These are phyloP conservation scores for Eristalinus aeneus DNA, from an alignment of 2,888 invertebrate species.

Conservation along the genomic window DNA sequence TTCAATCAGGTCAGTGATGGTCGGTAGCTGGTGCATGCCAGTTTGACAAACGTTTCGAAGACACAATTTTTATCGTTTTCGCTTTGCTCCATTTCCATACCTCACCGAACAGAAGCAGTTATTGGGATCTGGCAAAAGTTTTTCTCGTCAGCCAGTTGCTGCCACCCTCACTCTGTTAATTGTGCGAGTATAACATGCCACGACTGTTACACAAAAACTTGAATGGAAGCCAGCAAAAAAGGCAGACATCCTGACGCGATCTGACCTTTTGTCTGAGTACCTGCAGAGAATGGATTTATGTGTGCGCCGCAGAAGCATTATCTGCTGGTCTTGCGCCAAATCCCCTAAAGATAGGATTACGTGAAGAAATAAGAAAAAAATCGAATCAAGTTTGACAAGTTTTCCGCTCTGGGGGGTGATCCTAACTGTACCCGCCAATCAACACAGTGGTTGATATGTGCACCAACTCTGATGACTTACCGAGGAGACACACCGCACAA, in stretches of 20 bases:
- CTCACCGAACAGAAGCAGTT: background rate
- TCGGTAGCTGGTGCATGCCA: background rate
- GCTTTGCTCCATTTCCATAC: background rate
- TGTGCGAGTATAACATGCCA: background rate
- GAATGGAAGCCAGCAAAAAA: background rate
- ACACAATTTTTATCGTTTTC: background rate
- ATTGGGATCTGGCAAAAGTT: background rate
- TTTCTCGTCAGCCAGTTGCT: background rate
- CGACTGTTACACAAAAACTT: background rate
- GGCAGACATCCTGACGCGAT: background rate
- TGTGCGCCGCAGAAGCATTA: conserved; percentile 44
- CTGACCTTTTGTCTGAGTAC: background rate
- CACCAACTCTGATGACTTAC: conserved; percentile 46
- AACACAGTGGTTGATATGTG: conserved; percentile 54
- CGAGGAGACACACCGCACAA: conserved; percentile 41
- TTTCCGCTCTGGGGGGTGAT: background rate
- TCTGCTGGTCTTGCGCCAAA: conserved; percentile 62
- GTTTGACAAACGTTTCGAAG: background rate
- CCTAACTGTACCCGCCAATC: background rate
- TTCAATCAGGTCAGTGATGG: background rate
- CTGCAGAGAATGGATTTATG: conserved; percentile 62
- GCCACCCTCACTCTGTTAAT: background rate
- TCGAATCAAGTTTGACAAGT: conserved; percentile 33
- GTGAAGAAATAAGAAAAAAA: conserved; percentile 51
- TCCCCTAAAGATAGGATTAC: conserved; percentile 53